Evolutionary conservation across 2,797 vertebrate genomes (phyloP).

Genomic region (Pyrocephalus nanus): DNA sequence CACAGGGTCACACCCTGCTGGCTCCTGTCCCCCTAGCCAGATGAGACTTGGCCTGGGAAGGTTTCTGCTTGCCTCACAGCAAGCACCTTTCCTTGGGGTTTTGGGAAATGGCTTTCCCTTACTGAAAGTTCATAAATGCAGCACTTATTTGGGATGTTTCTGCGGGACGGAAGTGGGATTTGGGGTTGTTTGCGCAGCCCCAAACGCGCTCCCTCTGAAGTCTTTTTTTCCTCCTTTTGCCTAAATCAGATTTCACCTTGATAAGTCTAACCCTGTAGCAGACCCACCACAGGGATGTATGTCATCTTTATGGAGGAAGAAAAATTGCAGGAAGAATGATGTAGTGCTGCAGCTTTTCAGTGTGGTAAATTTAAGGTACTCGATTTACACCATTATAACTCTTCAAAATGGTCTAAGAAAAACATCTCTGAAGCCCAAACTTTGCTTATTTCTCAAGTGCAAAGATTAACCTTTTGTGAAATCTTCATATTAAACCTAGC

Average conservation of each 20-base stretch:
- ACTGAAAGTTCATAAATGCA: not conserved
- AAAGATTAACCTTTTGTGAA: constrained; percentile 18
- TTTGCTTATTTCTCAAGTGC: constrained; percentile 8
- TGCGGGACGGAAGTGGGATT: not conserved
- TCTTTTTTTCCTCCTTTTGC: not conserved
- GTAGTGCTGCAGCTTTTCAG: not conserved
- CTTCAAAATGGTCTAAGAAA: not conserved
- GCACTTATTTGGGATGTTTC: not conserved
- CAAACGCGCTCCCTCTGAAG: not conserved
- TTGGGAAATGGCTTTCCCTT: not conserved
- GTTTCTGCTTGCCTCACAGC: not conserved
- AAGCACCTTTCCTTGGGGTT: not conserved
- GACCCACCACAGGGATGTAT: not conserved
- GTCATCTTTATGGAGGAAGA: not conserved
- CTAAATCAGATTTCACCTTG: not conserved
- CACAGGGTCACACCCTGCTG: not conserved
- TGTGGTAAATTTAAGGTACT: not conserved
- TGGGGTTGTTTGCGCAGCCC: not conserved
- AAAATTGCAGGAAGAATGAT: not conserved
- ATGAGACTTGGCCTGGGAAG: not conserved
- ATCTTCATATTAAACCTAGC: not conserved
- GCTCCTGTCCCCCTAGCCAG: not conserved
- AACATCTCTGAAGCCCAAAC: not conserved
- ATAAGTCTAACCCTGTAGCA: not conserved
- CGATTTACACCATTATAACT: not conserved